These are phyloP conservation scores for Loris lydekkerianus DNA, from an alignment of 2,797 vertebrate genomes.

Conservation along the genomic window DNA sequence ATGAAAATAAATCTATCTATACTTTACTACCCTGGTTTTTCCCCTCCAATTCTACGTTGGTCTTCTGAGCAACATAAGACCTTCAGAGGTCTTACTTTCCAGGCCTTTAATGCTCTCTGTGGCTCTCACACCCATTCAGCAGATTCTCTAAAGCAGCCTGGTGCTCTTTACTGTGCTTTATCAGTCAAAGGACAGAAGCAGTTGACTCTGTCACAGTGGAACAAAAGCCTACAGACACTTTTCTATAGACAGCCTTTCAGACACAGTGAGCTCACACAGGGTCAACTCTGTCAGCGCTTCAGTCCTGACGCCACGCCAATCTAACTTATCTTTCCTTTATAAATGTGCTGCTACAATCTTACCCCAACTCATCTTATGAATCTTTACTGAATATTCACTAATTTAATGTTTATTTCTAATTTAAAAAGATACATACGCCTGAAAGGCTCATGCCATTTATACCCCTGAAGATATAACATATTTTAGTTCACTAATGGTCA, in stretches of 20 bases:
- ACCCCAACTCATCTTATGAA: neutral
- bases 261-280: neutral
- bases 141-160: slow-evolving; percentile 56
- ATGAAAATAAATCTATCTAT: slow-evolving; percentile 11
- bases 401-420: slow-evolving; percentile 55
- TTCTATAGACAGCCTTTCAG: slow-evolving; percentile 12
- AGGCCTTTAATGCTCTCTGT: slow-evolving; percentile 14
- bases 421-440: neutral
- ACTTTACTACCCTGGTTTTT: neutral
- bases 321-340: slow-evolving; percentile 2
- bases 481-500: slow-evolving; percentile 31
- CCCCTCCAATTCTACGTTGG: neutral
- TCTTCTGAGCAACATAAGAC: neutral
- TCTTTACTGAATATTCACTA: slow-evolving; percentile 33
- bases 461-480: neutral
- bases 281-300: neutral
- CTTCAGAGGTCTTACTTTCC: slow-evolving; percentile 32
- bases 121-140: slow-evolving; percentile 2
- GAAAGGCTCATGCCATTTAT: neutral
- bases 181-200: neutral
- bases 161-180: slow-evolving; percentile 20
- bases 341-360: neutral
- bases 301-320: neutral
- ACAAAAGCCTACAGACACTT: neutral
- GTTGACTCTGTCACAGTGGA: neutral